phyloP scores from a whole-genome alignment of 2,797 vertebrate species.

The Kryptopterus vitreolus region DNA sequence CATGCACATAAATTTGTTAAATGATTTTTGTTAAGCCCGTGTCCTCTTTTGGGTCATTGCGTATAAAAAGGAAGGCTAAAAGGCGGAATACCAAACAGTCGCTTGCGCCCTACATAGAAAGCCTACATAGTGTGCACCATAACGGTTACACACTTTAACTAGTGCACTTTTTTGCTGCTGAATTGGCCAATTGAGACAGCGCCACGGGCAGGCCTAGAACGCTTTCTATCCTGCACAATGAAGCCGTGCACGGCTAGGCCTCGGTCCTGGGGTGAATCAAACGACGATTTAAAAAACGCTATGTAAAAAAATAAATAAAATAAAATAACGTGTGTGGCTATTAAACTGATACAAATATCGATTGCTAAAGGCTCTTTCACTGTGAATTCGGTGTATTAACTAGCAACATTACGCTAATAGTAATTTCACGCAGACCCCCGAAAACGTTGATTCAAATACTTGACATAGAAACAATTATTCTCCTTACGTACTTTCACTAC shows the following conservation, averaged over 20 bases:
- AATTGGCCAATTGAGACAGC: neutral
- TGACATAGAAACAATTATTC: neutral
- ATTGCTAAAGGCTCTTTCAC: neutral
- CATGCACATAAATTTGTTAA: no score
- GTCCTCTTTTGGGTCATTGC: neutral
- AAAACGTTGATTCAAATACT: constrained; percentile 4
- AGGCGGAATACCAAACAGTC: neutral
- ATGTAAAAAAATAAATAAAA: no score
- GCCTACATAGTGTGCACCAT: neutral
- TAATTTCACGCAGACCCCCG: neutral
- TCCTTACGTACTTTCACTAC: constrained; percentile 65
- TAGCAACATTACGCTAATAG: neutral
- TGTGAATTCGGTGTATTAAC: neutral
- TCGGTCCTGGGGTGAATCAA: neutral
- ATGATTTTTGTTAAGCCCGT: neutral
- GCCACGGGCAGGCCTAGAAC: neutral
- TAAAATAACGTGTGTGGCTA: neutral
- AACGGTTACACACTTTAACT: neutral
- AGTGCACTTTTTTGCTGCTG: neutral
- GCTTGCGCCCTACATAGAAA: neutral
- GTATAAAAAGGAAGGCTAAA: neutral
- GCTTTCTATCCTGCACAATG: neutral
- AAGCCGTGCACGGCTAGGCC: neutral
- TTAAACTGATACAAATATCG: neutral
- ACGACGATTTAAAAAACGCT: neutral